Conservation (phyloP, 2,888 invertebrate species). For the Drosophila atroscutellata region DNA sequence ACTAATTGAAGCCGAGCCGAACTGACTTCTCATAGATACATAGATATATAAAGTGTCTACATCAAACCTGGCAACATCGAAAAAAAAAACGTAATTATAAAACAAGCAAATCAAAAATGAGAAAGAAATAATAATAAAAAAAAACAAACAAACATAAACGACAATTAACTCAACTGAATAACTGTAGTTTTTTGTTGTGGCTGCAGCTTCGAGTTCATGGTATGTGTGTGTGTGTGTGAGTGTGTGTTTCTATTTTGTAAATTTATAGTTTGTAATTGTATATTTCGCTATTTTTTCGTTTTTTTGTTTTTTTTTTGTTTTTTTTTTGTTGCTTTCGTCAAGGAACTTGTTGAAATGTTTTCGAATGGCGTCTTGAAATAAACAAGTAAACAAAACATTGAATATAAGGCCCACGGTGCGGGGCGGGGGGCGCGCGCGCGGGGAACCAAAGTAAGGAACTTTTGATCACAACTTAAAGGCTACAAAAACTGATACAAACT, state of each 20-base stretch:
- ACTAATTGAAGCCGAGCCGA: constrained; percentile 35
- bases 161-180: constrained; percentile 3
- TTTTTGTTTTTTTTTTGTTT: constrained; percentile 13
- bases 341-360: constrained; percentile 76
- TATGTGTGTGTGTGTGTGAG: constrained; percentile 9
- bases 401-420: constrained; percentile 66
- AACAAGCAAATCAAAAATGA: constrained; percentile 33
- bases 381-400: constrained; percentile 62
- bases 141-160: constrained; percentile 5
- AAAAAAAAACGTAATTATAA: constrained; percentile 32
- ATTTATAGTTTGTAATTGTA: constrained; percentile 51
- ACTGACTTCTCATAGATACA: constrained; percentile 35
- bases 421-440: constrained; percentile 43
- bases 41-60: constrained; percentile 18
- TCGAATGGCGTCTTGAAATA: constrained; percentile 69
- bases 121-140: constrained; percentile 8
- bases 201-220: constrained; percentile 11
- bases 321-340: constrained; percentile 42
- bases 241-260: constrained; percentile 20
- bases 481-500: constrained; percentile 54
- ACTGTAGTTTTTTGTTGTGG: constrained; percentile 12
- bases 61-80: constrained; percentile 49
- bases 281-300: constrained; percentile 61
- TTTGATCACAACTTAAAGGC: constrained; percentile 79
- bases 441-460: constrained; percentile 84